Evolutionary conservation across 2,888 invertebrate genomes (phyloP).

Genomic region (Atethmia centrago): DNA sequence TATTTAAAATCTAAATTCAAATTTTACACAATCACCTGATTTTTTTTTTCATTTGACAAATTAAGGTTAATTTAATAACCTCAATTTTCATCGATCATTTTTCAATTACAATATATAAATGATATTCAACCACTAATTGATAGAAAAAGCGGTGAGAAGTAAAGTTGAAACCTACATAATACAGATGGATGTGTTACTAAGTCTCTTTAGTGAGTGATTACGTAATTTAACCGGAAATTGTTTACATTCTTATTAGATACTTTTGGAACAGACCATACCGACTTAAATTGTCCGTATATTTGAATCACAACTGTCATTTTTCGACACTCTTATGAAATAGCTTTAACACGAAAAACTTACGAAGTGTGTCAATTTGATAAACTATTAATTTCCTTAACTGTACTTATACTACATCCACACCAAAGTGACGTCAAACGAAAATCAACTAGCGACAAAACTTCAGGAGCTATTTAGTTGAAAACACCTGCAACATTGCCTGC

Average conservation of each 20-base stretch:
- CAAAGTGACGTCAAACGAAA: conserved; percentile 34
- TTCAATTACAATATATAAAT: background rate
- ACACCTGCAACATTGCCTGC: conserved; percentile 33
- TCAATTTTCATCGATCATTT: background rate
- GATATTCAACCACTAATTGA: background rate
- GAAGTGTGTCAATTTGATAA: background rate
- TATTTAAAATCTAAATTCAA: too few relatives aligned
- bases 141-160: background rate
- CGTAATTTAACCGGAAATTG: background rate
- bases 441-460: conserved; percentile 20
- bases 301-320: background rate
- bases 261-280: background rate
- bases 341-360: background rate
- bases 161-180: background rate
- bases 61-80: background rate
- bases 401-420: background rate
- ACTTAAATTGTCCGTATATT: background rate
- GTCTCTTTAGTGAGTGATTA: background rate
- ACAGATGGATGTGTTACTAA: background rate
- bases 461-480: conserved; percentile 38
- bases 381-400: background rate
- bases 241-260: background rate
- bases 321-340: background rate
- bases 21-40: too few relatives aligned
- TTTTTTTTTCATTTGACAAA: background rate